Evolutionary conservation across 1,140 invertebrate genomes (phyloP), one percentile per base, ranked within the genome.

Genomic region (Limonius californicus): DNA sequence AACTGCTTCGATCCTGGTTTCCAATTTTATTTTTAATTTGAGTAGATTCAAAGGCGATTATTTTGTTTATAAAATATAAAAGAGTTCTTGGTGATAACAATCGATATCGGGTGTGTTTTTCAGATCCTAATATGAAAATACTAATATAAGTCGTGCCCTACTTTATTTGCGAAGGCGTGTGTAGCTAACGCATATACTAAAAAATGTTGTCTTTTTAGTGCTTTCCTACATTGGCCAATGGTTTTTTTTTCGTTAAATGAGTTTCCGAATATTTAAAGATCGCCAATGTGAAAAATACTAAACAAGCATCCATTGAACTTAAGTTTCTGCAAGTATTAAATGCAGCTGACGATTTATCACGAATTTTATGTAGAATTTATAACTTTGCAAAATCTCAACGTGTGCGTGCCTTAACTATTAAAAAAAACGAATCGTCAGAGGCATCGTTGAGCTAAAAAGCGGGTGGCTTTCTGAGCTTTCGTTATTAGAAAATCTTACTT

Each of bases 401-500:
- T n/a, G n/a, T n/a, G n/a, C n/a, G n/a, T n/a, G n/a, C n/a, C n/a
- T n/a, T n/a, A n/a, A n/a, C n/a, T n/a, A 9, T 27, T 27, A 27
- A 27, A 27, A 27, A 27, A 4, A 27, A 57, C 1, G 15, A 59
- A 61, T 75, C 74, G 72, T 75, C 74, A 75, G 74, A 66, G 53
- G 70, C 72, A 75, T 68, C 8, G 14, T 57, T 39, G 71, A 68
- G 67, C 72, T 70, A 74, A 73, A 68, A 76, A 76, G 74, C 75
- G 70, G 66, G 64, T 64, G 59, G 71, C 65, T 67, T 64, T 70
- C 64, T 69, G 70, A 71, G 70, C 68, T 70, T 70, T 70, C 71
- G 66, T 71, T 70, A 71, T 65, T 73, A 64, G 70, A 67, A 67
- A 72, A 74, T 89, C 90, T 92, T 92, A 92, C 90, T 92, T 92